Conservation (phyloP, 2,113 vertebrate species). For the Pleuronectes platessa region DNA sequence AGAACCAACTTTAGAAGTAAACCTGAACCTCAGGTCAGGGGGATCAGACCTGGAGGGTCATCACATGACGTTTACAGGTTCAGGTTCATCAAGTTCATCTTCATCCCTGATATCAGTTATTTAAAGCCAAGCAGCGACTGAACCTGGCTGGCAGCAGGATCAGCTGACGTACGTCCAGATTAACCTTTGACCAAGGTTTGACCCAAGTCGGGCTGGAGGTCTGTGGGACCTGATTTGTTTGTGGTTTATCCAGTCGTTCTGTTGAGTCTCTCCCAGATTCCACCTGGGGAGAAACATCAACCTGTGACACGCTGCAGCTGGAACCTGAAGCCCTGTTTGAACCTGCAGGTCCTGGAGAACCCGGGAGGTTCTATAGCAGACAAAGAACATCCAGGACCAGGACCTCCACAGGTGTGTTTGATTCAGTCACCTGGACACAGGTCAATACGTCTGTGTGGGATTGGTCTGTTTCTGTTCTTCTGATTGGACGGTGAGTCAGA, state of each 20-base stretch:
- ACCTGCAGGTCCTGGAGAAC: background rate
- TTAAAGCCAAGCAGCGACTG: background rate
- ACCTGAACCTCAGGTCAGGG: background rate
- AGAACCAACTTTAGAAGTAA: background rate
- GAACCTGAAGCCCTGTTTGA: background rate
- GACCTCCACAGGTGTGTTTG: background rate
- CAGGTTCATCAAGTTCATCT: background rate
- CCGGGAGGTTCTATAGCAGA: background rate
- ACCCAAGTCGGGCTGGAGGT: background rate
- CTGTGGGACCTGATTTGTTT: background rate
- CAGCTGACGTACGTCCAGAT: background rate
- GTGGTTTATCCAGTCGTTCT: background rate
- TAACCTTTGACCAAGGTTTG: background rate
- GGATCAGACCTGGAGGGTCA: background rate
- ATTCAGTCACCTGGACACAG: background rate
- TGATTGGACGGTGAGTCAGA: slow-evolving; percentile 73
- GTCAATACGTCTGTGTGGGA: slow-evolving; percentile 30
- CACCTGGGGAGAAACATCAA: slow-evolving; percentile 2
- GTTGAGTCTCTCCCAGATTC: background rate
- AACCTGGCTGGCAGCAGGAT: background rate
- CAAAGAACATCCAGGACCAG: background rate
- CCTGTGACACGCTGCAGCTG: slow-evolving; percentile 4
- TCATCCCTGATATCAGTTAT: background rate
- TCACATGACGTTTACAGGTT: background rate
- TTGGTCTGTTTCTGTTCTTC: background rate